Evolutionary conservation across 2,888 invertebrate genomes (phyloP), one percentile per base, ranked within the genome.

Genomic region (Apocheima hispidaria): DNA sequence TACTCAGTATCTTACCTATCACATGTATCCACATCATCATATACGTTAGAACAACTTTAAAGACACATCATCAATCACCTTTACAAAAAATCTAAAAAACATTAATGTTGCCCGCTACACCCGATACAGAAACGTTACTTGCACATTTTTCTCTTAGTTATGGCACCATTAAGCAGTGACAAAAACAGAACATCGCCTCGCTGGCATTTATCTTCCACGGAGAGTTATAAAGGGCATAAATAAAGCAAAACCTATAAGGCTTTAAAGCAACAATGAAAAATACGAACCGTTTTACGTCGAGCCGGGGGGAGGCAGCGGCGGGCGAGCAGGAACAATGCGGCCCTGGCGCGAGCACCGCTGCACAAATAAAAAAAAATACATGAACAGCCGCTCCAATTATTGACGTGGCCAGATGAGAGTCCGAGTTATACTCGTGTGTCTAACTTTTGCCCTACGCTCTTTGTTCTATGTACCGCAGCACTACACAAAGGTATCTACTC

Each of bases 261-360:
- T 90, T 88, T 89, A 90, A 86, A 90, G 88, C 88, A 91, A 91
- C 92, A 91, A 91, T 91, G 91, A 92, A 92, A 92, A 92, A 92
- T 92, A 92, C 92, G 89, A 86, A 92, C 92, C 91, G 90, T 89
- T 91, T 90, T 87, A 84, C 83, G 88, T 82, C 70, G 85, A 84
- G 83, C 72, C 77, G 79, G 67, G 79, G 71, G 70, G 75, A 66
- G 73, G 77, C 67, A 74, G 75, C 72, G 78, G 78, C 73, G 72
- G 75, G 77, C 72, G 81, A 79, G 77, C 86, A 77, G 74, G 87
- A 87, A 90, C 90, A 91, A 88, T 87, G 86, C 83, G 81, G 84
- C 79, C 81, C 87, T 73, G 86, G 77, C 77, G 86, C 82, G 83
- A 90, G 87, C 83, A 86, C 82, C 76, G 81, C 92, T 90, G 90